Evolutionary conservation across 2,797 vertebrate species (phyloP).

Genomic region (Phataginus tetradactyla): DNA sequence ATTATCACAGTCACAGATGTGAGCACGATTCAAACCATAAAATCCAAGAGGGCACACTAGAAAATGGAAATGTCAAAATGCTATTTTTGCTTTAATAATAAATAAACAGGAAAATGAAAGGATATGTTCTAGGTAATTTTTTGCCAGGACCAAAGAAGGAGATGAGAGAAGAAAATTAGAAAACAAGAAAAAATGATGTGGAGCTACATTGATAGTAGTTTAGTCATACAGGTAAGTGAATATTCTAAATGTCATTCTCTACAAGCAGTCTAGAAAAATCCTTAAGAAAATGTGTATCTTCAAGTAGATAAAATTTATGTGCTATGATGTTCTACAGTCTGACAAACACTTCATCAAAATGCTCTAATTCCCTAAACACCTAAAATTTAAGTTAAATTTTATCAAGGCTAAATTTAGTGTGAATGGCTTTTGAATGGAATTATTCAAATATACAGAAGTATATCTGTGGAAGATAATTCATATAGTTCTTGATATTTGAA

Average conservation of each 20-base stretch:
- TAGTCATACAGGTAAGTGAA: not conserved
- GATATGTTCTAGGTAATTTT: not conserved
- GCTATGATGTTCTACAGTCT: not conserved
- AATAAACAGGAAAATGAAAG: constrained; percentile 4
- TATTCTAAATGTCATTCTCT: not conserved
- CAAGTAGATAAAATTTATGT: not conserved
- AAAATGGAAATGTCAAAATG: constrained; percentile 57
- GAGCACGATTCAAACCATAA: constrained; percentile 89
- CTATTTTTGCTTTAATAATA: constrained; percentile 3
- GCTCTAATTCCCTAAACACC: not conserved
- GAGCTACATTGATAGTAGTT: not conserved
- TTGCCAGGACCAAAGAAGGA: not conserved
- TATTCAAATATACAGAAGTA: not conserved
- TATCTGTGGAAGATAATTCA: not conserved
- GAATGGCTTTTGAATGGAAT: not conserved
- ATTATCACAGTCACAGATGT: constrained; percentile 89
- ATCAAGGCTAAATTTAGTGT: not conserved
- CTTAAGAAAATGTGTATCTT: not conserved
- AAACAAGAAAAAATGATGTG: not conserved
- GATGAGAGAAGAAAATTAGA: not conserved
- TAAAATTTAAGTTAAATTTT: not conserved
- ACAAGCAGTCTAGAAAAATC: not conserved
- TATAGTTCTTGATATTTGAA: not conserved
- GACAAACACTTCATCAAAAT: not conserved
- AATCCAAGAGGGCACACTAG: constrained; percentile 91